Evolutionary conservation across 1,140 invertebrate genomes (phyloP).

Genomic region (Ptiloglossa arizonensis): DNA sequence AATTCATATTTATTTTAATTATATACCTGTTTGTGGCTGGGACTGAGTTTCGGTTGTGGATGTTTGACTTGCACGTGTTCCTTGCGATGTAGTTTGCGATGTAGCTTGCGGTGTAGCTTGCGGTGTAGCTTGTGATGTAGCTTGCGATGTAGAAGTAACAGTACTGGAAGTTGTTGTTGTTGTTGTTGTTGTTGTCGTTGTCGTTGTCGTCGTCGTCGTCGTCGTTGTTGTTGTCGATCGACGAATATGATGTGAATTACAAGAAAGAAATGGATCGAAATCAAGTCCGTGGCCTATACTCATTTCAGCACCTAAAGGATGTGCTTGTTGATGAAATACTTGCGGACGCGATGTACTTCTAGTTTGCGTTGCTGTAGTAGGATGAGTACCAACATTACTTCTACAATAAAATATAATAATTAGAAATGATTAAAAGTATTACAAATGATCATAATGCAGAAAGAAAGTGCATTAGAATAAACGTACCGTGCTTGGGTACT

Average conservation of each 20-base stretch:
- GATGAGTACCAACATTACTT: conserved; percentile 85
- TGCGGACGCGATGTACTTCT: conserved; percentile 86
- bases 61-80: conserved; percentile 65
- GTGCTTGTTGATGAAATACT: conserved; percentile 80
- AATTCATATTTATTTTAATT: not conserved
- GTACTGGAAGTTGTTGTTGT: conserved; percentile 51
- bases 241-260: conserved; percentile 85
- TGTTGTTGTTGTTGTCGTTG: too few species aligned
- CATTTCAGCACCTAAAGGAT: conserved; percentile 76
- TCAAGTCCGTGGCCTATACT: conserved; percentile 77
- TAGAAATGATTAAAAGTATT: not conserved
- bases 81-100: conserved; percentile 64
- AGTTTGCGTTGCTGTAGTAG: conserved; percentile 86
- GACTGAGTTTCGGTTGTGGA: conserved; percentile 58
- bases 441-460: not conserved
- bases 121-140: too few species aligned
- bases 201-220: too few species aligned
- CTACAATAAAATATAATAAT: conserved; percentile 63
- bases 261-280: conserved; percentile 88
- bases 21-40: conserved; percentile 59
- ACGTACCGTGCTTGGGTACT: conserved; percentile 82
- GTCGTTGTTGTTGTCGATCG: conserved; percentile 53
- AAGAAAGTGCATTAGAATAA: not conserved
- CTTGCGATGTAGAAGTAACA: conserved; percentile 60
- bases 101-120: too few species aligned